Percentiles rank a stretch among this genome's conserved stretches.
phyloP scores from a whole-genome alignment of 2,797 vertebrate species.

The Pterois miles region DNA sequence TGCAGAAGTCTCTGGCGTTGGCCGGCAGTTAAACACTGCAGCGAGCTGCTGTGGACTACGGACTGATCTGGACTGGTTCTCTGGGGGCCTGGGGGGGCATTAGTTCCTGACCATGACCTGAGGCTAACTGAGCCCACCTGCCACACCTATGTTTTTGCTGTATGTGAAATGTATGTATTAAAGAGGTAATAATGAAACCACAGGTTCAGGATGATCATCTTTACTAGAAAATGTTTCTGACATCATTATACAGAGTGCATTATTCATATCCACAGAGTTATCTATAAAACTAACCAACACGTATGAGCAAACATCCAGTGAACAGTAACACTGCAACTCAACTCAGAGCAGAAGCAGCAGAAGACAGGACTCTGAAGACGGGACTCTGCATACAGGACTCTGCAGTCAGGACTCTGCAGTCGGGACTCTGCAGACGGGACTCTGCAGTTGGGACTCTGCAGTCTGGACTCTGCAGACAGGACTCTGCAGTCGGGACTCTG shows the following conservation, averaged over 20 bases:
- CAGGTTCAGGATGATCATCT: background rate
- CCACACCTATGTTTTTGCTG: background rate
- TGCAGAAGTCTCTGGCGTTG: conserved; percentile 87
- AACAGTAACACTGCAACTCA: conserved; percentile 27
- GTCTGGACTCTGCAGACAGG: no score
- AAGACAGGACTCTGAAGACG: no score
- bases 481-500: no score
- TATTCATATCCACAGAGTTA: background rate
- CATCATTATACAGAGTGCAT: conserved; percentile 26
- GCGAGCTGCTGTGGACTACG: no score
- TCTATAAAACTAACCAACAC: background rate
- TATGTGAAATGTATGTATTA: conserved; percentile 6
- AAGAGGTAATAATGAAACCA: conserved; percentile 8
- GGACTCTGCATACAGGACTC: no score
- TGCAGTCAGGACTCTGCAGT: no score
- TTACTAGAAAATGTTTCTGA: conserved; percentile 39
- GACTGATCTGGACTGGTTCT: background rate
- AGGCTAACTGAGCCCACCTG: background rate
- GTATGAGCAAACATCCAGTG: conserved; percentile 4
- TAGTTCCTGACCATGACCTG: no score
- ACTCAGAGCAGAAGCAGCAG: no score
- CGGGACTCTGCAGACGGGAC: no score
- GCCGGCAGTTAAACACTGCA: conserved; percentile 82
- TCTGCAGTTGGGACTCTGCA: no score
- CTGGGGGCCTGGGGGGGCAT: no score